Percentiles rank a stretch among this genome's conserved stretches.
These are phyloP conservation scores for Rugalucina vietnamica DNA, from an alignment of 2,888 invertebrate species.

Conservation along the genomic window DNA sequence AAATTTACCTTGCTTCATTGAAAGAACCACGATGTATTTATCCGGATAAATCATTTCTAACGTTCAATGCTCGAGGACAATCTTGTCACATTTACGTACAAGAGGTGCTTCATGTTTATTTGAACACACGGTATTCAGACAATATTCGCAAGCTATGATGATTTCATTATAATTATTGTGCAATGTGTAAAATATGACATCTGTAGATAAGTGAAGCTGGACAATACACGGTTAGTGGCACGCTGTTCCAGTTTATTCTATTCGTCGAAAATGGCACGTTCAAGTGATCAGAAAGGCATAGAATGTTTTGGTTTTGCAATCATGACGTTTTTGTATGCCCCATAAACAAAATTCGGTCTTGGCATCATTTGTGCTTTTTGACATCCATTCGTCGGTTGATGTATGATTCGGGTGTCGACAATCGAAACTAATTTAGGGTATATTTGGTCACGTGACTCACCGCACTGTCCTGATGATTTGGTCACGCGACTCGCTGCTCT, in stretches of 20 bases:
- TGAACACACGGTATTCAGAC: neutral
- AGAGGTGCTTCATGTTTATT: neutral
- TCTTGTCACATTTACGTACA: too few relatives aligned
- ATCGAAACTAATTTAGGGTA: conserved; percentile 1
- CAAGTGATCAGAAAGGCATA: neutral
- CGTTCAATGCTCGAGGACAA: too few relatives aligned
- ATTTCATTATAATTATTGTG: neutral
- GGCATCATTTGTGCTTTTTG: conserved; percentile 23
- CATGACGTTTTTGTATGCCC: neutral
- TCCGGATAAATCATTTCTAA: too few relatives aligned
- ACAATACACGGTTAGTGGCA: neutral
- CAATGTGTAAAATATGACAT: neutral
- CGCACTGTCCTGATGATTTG: conserved; percentile 33
- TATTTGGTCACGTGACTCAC: conserved; percentile 22
- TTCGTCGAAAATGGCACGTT: neutral
- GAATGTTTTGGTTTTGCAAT: neutral
- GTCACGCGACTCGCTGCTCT: conserved; percentile 22
- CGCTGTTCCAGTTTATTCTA: neutral
- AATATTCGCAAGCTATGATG: neutral
- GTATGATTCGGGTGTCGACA: neutral
- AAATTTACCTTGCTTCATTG: too few relatives aligned
- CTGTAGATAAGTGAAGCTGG: neutral
- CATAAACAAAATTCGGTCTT: neutral
- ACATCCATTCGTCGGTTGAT: conserved; percentile 24
- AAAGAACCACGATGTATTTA: too few relatives aligned